phyloP scores from a whole-genome alignment of 1,140 invertebrate species.

The Diabrotica undecimpunctata region DNA sequence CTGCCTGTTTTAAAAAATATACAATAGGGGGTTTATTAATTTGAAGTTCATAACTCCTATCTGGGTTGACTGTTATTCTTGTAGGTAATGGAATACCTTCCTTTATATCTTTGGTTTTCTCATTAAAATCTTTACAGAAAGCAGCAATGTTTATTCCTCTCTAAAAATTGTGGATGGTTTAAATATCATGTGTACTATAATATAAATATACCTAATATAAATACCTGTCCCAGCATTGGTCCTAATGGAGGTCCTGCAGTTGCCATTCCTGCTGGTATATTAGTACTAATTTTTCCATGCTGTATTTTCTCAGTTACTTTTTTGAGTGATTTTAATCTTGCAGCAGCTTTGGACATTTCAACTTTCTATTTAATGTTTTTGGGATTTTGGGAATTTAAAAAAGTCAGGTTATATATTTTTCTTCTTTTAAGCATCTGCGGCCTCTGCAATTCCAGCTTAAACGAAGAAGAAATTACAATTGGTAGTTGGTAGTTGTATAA shows the following conservation, averaged over 20 bases:
- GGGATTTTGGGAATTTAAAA: no score
- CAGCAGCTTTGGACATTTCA: constrained; percentile 67
- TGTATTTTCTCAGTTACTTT: constrained; percentile 69
- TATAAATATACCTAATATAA: constrained; percentile 26
- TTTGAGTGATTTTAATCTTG: constrained; percentile 63
- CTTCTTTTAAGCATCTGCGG: no score
- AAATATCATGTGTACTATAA: not conserved
- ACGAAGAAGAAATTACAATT: no score
- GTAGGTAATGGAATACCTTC: constrained; percentile 87
- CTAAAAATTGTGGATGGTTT: constrained; percentile 51
- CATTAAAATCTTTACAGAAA: constrained; percentile 99
- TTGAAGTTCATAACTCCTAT: constrained; percentile 79
- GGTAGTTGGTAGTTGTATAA: no score
- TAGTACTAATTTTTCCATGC: constrained; percentile 69
- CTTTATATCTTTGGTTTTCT: constrained; percentile 87
- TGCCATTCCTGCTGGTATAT: constrained; percentile 85
- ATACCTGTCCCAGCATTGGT: constrained; percentile 84
- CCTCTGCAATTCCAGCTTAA: no score
- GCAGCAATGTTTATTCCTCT: constrained; percentile 91
- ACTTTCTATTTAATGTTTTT: not conserved
- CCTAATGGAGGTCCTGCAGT: constrained; percentile 85
- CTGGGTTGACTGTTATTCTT: constrained; percentile 77
- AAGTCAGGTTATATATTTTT: no score
- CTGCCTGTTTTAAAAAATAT: constrained; percentile 92
- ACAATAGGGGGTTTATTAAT: constrained; percentile 82